phyloP scores from a whole-genome alignment of 2,888 invertebrate genomes.

The Xestia ashworthii region DNA sequence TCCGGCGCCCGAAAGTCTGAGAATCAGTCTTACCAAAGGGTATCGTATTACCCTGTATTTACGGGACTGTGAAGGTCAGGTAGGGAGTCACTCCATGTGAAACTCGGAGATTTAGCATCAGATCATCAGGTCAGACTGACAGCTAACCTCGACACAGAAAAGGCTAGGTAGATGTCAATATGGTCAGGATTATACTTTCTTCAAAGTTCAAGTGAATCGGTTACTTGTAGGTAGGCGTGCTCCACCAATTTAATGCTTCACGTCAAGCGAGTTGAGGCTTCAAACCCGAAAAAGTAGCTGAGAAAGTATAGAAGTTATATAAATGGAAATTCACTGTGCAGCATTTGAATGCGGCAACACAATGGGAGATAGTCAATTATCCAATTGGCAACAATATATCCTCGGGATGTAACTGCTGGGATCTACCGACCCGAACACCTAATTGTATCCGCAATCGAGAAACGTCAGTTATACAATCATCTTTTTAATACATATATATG shows the following conservation, averaged over 20 bases:
- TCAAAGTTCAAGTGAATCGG: no score
- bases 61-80: not conserved
- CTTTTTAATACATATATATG: not conserved
- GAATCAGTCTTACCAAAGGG: no score
- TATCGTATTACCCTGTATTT: no score
- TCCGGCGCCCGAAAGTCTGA: not conserved
- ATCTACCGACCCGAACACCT: constrained; percentile 19
- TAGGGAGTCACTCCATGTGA: no score
- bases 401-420: constrained; percentile 2
- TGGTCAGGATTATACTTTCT: no score
- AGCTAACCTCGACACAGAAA: not conserved
- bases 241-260: not conserved
- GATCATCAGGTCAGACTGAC: not conserved
- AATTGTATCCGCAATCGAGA: constrained; percentile 6
- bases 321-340: constrained; percentile 8
- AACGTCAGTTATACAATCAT: not conserved
- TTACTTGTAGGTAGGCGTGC: no score
- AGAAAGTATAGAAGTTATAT: no score
- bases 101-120: no score
- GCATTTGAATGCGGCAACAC: not conserved
- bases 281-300: no score
- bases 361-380: constrained; percentile 22
- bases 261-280: not conserved
- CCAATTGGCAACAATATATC: constrained; percentile 26
- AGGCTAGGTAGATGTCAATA: no score